Evolutionary conservation across 2,797 vertebrate species (phyloP).

Genomic region (Takifugu ocellatus): DNA sequence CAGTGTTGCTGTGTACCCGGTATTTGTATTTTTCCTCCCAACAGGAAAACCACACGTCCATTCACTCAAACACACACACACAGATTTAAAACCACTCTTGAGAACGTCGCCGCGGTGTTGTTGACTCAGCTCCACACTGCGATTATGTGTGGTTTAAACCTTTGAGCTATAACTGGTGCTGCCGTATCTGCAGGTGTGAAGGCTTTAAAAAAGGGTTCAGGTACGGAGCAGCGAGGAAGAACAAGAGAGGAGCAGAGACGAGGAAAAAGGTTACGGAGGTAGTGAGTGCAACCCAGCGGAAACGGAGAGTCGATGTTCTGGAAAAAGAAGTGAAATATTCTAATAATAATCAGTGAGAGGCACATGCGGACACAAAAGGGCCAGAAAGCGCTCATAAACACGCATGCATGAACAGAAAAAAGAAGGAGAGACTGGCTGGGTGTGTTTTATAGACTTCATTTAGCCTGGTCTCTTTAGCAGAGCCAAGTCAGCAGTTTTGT

Average conservation of each 20-base stretch:
- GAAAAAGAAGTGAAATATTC: constrained; percentile 51
- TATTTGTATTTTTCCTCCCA: constrained; percentile 15
- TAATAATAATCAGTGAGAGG: constrained; percentile 45
- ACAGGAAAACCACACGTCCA: constrained; percentile 9
- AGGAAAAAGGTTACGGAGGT: constrained; percentile 16
- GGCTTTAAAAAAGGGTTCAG: constrained; percentile 55
- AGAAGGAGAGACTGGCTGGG: constrained; percentile 20
- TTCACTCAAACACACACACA: constrained; percentile 11
- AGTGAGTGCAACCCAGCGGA: constrained; percentile 31
- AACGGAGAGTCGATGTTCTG: constrained; percentile 42
- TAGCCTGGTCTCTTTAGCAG: constrained; percentile 73
- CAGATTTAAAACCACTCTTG: constrained; percentile 10
- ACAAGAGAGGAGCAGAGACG: constrained; percentile 9
- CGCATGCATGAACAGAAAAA: background rate
- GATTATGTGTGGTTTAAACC: constrained; percentile 18
- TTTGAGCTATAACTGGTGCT: constrained; percentile 29
- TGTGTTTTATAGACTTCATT: constrained; percentile 77
- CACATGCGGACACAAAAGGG: background rate
- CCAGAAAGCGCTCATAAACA: constrained; percentile 2
- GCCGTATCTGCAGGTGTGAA: constrained; percentile 45
- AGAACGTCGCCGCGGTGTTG: constrained; percentile 24
- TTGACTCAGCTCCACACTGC: constrained; percentile 44
- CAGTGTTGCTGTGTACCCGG: constrained; percentile 6
- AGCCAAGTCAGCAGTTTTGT: constrained; percentile 77
- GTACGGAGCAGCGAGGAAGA: constrained; percentile 38